Conservation (phyloP, 1,140 invertebrate genomes). For the Drosophila kohkoa region DNA sequence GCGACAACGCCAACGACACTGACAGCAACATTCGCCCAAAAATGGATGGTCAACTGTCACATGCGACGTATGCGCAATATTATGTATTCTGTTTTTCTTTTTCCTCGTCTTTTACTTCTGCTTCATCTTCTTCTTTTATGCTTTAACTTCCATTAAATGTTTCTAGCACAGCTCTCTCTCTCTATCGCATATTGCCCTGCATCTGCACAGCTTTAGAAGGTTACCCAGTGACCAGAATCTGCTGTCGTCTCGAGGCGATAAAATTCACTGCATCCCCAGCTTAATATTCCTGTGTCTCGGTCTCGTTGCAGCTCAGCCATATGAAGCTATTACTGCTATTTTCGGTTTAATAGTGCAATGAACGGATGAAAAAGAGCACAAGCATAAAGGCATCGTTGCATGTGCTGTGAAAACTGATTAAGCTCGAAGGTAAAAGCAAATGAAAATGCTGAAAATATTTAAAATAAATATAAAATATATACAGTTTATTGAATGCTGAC, state of each 20-base stretch:
- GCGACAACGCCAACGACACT: background rate
- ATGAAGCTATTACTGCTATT: background rate
- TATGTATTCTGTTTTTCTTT: background rate
- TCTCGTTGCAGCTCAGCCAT: background rate
- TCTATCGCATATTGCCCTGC: background rate
- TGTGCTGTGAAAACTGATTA: background rate
- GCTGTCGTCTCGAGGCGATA: background rate
- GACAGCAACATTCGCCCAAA: slow-evolving; percentile 9
- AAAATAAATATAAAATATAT: background rate
- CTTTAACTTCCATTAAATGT: background rate
- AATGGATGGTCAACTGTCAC: slow-evolving; percentile 26
- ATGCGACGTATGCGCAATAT: slow-evolving; percentile 54
- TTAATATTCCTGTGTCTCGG: background rate
- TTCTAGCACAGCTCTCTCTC: background rate
- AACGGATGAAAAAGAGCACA: background rate
- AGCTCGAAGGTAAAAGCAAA: background rate
- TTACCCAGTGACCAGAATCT: slow-evolving; percentile 2
- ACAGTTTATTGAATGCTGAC: too few species aligned
- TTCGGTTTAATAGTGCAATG: background rate
- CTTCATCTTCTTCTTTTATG: too few species aligned
- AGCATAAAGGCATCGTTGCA: background rate
- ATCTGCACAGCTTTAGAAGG: background rate
- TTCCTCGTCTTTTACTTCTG: background rate
- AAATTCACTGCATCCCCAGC: background rate
- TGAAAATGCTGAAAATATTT: background rate